Evolutionary conservation across 2,888 invertebrate species (phyloP), one percentile per base, ranked within the genome.

Genomic region (Trichacis sp.): DNA sequence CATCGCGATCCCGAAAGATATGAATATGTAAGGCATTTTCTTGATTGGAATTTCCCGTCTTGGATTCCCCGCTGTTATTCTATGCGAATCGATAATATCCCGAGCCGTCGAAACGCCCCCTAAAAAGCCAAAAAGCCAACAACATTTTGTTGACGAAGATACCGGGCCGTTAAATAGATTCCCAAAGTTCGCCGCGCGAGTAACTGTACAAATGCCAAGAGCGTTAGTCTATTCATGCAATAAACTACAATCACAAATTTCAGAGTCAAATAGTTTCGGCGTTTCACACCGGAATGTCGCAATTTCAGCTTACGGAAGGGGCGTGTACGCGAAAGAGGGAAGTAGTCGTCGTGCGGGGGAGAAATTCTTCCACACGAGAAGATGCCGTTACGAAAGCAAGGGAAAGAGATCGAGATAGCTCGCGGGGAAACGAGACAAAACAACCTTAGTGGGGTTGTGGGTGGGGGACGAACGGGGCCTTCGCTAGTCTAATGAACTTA

Each of bases 161-260:
- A 53, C 58, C 50, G n/a, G 33, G 42, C 19, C 11, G 50, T 36
- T 24, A 38, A 65, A 67, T 63, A 49, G 67, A 63, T 67, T 63
- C 62, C 20, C 52, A 56, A 60, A 62, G 56, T 66, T 62, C 58
- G 54, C 50, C 58, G 54, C 50, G 12, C 53, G 29, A 19, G 38
- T 46, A 57, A 52, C 64, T 60, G 49, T 56, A 60, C 57, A 57
- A 53, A 53, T 51, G 62, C 56, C 66, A 50, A 55, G 47, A 68
- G 69, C 73, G 77, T 74, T 75, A 78, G 81, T 82, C 81, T 79
- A 81, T 81, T 75, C 80, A 75, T 75, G 77, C 81, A 82, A 84
- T 84, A 83, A 84, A 84, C 82, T 82, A 83, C 83, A 81, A 84
- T 84, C 83, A 83, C 84, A 81, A 84, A 84, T 84, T 84, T 83